Evolutionary conservation across 2,113 vertebrate species (phyloP), one percentile per base, ranked within the genome.

Genomic region (Recurvirostra avosetta): DNA sequence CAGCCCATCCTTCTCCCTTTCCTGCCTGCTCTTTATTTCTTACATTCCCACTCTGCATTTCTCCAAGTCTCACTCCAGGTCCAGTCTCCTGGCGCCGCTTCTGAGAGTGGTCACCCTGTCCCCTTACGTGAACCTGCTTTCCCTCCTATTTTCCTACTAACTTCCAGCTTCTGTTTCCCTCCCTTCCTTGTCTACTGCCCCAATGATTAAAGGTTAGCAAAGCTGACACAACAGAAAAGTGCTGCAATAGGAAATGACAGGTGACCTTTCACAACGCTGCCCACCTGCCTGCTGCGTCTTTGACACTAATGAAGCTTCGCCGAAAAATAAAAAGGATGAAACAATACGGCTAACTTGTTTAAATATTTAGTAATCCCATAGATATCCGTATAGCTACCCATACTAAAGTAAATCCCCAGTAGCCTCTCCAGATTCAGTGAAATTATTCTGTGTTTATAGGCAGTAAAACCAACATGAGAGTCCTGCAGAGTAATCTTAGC

Each of bases 201-300:
- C 56, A 16, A 12, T 6, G 62, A 90, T 30, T 83, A 95, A 95
- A 96, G 87, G 95, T 90, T 94, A 94, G 66, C 45, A 66, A 67
- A 90, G 70, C 0, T 91, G 94, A 92, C 84, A 81, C 53, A 83
- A 74, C 20, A 76, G 77, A 65, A 93, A 43, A 47, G n/a, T 55
- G 14, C 77, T 73, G 65, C 87, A 82, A 90, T 30, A 40, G 30
- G 71, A 95, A 88, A 82, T 49, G 77, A 92, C 91, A 90, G 87
- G 74, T 91, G 91, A 96, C 94, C 90, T 97, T 97, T 93, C 81
- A 36, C 74, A 55, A 61, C 0, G 25, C 70, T 94, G 81, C 77
- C 87, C 29, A 34, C 41, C 83, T 95, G 87, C 73, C 93, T 79
- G 71, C 82, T 91, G 91, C 18, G 3, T 93, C 83, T 59, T 90